Percentiles rank a stretch among this genome's conserved stretches.
These are phyloP conservation scores for Gambusia holbrooki DNA, from an alignment of 2,113 vertebrate species.

Conservation along the genomic window DNA sequence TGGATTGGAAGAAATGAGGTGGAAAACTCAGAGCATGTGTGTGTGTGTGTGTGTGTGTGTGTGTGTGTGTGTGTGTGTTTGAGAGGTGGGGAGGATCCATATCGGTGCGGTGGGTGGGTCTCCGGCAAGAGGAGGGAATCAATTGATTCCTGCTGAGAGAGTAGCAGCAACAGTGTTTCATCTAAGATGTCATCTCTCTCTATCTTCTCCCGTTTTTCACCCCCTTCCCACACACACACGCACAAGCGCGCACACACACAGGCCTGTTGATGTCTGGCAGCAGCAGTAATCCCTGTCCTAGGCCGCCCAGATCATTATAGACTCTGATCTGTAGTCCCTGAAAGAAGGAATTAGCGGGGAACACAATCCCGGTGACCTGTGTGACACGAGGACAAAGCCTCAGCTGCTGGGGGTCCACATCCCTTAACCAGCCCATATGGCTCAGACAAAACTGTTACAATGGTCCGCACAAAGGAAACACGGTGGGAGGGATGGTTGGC, in stretches of 20 bases:
- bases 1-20: constrained; percentile 81
- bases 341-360: constrained; percentile 84
- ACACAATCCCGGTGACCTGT: constrained; percentile 82
- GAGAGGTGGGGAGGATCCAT: constrained; percentile 22
- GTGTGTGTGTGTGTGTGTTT: constrained; percentile 37
- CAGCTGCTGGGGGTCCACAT: constrained; percentile 79
- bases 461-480: constrained; percentile 77
- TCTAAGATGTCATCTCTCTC: constrained; percentile 68
- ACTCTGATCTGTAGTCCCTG: constrained; percentile 81
- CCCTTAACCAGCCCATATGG: constrained; percentile 83
- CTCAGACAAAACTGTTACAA: constrained; percentile 84
- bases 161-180: constrained; percentile 63
- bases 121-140: constrained; percentile 40
- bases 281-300: constrained; percentile 76
- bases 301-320: constrained; percentile 83
- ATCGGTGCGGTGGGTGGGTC: constrained; percentile 40
- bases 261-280: constrained; percentile 73
- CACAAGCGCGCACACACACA: constrained; percentile 48
- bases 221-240: constrained; percentile 9
- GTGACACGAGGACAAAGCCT: constrained; percentile 79
- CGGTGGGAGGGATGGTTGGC: constrained; percentile 71
- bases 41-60: constrained; percentile 48
- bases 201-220: constrained; percentile 10
- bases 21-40: constrained; percentile 69
- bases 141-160: constrained; percentile 68